Percentiles rank a stretch among this genome's conserved stretches.
These are phyloP conservation scores for Chrysolina oricalcia DNA, from an alignment of 2,888 invertebrate species.

Conservation along the genomic window DNA sequence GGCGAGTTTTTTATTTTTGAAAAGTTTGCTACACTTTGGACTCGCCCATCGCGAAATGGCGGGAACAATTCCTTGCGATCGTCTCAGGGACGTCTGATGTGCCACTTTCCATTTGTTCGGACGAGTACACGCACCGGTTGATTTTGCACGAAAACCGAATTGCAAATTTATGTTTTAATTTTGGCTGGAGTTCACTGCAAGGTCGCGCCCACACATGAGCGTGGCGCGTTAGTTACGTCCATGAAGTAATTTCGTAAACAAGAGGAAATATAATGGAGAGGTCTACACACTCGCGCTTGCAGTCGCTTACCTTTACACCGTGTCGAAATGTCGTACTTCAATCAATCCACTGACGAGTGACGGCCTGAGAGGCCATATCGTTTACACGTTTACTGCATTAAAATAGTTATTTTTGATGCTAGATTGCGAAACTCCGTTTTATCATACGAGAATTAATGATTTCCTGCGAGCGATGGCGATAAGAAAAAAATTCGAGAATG, in stretches of 20 bases:
- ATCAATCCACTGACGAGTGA: no score
- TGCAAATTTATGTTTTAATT: constrained; percentile 40
- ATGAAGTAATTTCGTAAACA: constrained; percentile 42
- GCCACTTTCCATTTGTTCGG: constrained; percentile 15
- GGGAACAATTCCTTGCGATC: background rate
- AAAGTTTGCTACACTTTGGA: background rate
- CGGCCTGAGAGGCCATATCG: no score
- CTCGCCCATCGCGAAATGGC: background rate
- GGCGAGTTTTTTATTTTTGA: no score
- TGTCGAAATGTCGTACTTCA: no score
- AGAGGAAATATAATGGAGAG: constrained; percentile 20
- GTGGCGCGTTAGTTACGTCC: constrained; percentile 45
- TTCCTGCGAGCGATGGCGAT: no score
- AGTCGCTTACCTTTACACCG: background rate
- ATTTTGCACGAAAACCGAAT: constrained; percentile 5
- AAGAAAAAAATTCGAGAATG: no score
- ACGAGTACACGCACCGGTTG: background rate
- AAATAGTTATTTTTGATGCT: no score
- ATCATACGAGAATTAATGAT: no score
- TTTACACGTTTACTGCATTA: no score
- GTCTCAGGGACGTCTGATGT: constrained; percentile 11
- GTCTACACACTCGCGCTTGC: constrained; percentile 33
- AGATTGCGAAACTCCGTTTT: no score
- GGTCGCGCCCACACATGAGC: constrained; percentile 53
- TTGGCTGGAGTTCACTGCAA: constrained; percentile 55